Base-by-base conservation (phyloP, 1,140 invertebrate genomes). In the Antheraea pernyi region DNA sequence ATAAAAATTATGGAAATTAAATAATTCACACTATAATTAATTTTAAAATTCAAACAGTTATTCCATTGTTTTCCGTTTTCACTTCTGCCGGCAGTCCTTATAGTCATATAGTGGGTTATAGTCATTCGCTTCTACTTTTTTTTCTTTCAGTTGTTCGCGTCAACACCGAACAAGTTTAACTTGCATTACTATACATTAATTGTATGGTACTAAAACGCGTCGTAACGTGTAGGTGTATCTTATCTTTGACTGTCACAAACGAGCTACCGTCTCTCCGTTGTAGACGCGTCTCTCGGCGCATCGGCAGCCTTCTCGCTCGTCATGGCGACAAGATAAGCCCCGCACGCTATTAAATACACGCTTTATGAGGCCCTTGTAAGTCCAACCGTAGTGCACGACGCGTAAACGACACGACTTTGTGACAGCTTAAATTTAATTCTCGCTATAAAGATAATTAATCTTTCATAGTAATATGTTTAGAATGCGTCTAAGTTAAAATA, bases 321-420 rank as follows among this genome's bases (percentile, higher is more conserved):
- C 74, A 76, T 73, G 74, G 68, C 65, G 30, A 19, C 19, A 58
- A 30, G 71, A 72, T 72, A 72, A 69, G 59, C 68, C 59, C 59
- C 37, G 65, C 70, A 69, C 66, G 62, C 70, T 75, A 75, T 72
- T 75, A 75, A 72, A 72, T 75, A 70, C 66, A 62, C 37, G 70
- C 58, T 75, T 75, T 70, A 75, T 75, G 69, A 67, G 58, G 48
- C 39, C 65, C 22, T 59, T 39, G 13, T 16, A 11, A 16, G 19
- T 53, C 16, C 46, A 19, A 30, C n/a, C 16, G 13, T 13, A 59
- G 10, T 19, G 58, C 19, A 36, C 30, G 48, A 19, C 9, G 36
- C 48, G 48, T 22, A 58, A 13, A 42, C n/a, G 18, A 46, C 19
- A 65, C 61, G 30, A 63, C 37, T 10, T 22, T 13, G 10, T 30